Percentiles rank a stretch among this genome's conserved stretches.
phyloP scores from a whole-genome alignment of 35 echinoderm and acorn worm genomes.

The Diadema setosum region DNA sequence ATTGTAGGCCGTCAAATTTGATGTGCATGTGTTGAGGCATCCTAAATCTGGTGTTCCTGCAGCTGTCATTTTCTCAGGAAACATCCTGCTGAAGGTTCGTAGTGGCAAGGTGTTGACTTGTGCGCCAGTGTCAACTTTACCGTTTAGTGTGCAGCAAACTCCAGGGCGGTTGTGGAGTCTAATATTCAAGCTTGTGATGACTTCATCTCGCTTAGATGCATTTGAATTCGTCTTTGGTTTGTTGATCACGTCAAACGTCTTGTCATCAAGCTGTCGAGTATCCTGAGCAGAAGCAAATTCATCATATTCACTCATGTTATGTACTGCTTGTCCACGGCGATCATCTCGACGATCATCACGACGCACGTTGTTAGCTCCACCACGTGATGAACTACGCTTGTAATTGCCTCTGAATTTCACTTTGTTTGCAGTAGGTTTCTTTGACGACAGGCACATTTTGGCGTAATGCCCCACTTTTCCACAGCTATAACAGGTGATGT shows the following conservation, averaged over 20 bases:
- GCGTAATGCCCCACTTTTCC: neutral
- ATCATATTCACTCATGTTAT: neutral
- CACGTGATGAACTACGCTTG: neutral
- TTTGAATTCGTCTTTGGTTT: neutral
- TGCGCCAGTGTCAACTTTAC: slow-evolving; percentile 31
- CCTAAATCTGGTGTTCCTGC: neutral
- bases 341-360: too few relatives aligned
- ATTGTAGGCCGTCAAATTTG: slow-evolving; percentile 2
- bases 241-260: neutral
- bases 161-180: neutral
- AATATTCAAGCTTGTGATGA: neutral
- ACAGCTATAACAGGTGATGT: neutral
- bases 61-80: neutral
- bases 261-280: neutral
- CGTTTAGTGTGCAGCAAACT: neutral
- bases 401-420: neutral
- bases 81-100: neutral
- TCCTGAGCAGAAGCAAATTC: neutral
- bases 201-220: neutral
- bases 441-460: neutral
- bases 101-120: neutral
- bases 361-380: too few relatives aligned
- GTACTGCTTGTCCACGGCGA: neutral
- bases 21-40: neutral
- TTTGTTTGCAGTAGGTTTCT: neutral